phyloP scores from a whole-genome alignment of 1,140 invertebrate species.

The Zaprionus africanus region DNA sequence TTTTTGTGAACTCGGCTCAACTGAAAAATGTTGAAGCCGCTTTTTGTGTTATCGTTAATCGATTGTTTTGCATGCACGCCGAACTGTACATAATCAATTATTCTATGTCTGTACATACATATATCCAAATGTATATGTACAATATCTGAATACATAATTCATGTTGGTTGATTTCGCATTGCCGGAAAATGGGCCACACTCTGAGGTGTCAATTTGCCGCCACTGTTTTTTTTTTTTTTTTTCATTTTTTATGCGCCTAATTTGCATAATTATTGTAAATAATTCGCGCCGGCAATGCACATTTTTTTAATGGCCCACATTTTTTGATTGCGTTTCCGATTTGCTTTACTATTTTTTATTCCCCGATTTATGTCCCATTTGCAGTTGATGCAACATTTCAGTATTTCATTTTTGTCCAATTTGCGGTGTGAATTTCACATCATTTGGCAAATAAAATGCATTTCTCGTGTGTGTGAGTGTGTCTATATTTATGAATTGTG shows the following conservation, averaged over 20 bases:
- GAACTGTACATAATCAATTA: constrained; percentile 31
- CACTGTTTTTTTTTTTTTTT: not conserved
- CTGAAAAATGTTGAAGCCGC: constrained; percentile 19
- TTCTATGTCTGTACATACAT: not conserved
- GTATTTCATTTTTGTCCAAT: not conserved
- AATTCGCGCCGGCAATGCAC: constrained; percentile 43
- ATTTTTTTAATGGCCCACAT: constrained; percentile 32
- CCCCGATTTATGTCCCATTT: not conserved
- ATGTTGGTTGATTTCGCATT: constrained; percentile 7
- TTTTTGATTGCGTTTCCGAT: constrained; percentile 22
- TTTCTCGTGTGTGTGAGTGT: not conserved
- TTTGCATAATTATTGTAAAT: constrained; percentile 45
- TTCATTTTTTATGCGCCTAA: constrained; percentile 14
- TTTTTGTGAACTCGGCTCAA: constrained; percentile 30
- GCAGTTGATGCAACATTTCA: not conserved
- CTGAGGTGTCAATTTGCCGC: constrained; percentile 41
- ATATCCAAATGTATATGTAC: constrained; percentile 3
- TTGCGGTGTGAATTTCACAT: constrained; percentile 35
- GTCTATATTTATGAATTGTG: not conserved
- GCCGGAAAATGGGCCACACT: constrained; percentile 40
- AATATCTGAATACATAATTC: not conserved
- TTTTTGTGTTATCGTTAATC: constrained; percentile 45
- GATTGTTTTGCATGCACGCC: constrained; percentile 48
- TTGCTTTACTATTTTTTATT: not conserved
- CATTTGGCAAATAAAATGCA: constrained; percentile 1